Evolutionary conservation across 2,113 vertebrate genomes (phyloP).

Genomic region (Benitochromis conjunctus): DNA sequence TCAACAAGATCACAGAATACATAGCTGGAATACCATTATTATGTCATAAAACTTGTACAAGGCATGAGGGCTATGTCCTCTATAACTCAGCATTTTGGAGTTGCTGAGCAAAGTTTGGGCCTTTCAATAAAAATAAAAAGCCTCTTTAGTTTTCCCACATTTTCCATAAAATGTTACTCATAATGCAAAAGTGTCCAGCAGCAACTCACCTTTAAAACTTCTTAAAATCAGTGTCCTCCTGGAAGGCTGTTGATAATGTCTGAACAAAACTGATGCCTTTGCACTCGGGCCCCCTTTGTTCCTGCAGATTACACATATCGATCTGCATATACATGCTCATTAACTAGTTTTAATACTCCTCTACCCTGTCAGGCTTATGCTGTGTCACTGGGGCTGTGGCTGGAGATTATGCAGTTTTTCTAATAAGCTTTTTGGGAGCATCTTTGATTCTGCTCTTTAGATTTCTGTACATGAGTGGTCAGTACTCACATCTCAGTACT

Average conservation of each 20-base stretch:
- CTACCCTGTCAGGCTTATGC: not conserved
- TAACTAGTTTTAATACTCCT: conserved; percentile 25
- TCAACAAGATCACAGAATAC: not conserved
- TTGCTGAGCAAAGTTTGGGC: not conserved
- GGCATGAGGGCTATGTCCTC: not conserved
- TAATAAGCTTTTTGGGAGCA: conserved; percentile 3
- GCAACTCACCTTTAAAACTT: not conserved
- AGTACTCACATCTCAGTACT: not conserved
- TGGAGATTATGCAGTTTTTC: conserved; percentile 13
- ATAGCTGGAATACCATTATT: not conserved
- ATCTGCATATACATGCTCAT: conserved; percentile 28
- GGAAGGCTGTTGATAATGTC: not conserved
- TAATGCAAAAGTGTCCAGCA: not conserved
- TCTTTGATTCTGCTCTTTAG: not conserved
- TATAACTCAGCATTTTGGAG: not conserved
- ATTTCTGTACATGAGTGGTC: not conserved
- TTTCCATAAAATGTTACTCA: not conserved
- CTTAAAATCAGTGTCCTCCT: not conserved
- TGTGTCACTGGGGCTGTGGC: not conserved
- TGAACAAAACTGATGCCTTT: not conserved
- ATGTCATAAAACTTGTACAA: not conserved
- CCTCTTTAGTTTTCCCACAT: not conserved
- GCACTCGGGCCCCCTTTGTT: not conserved
- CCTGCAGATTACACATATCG: not conserved
- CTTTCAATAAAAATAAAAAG: not conserved